These are phyloP conservation scores for Polydrusus cervinus DNA, from an alignment of 2,888 invertebrate genomes.

Conservation along the genomic window DNA sequence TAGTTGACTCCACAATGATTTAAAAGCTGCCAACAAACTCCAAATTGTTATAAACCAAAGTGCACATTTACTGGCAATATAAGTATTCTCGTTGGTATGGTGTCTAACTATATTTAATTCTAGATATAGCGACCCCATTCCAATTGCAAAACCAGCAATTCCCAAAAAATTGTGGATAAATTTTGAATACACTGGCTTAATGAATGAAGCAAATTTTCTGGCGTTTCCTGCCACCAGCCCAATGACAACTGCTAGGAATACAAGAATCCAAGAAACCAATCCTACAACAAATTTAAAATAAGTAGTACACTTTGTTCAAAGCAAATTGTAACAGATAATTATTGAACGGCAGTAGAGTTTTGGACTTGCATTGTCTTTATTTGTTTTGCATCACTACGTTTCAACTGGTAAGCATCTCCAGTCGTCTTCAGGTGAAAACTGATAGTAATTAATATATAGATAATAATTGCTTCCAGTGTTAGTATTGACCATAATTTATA, in stretches of 20 bases:
- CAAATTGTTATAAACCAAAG: constrained; percentile 54
- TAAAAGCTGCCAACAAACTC: constrained; percentile 54
- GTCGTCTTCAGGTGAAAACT: no score
- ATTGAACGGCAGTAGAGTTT: no score
- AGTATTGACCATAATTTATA: no score
- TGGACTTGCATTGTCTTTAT: no score
- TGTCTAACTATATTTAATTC: constrained; percentile 46
- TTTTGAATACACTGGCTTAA: constrained; percentile 58
- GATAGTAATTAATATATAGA: no score
- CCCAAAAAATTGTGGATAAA: constrained; percentile 60
- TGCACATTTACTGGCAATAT: constrained; percentile 37
- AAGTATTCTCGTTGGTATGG: constrained; percentile 42
- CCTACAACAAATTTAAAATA: constrained; percentile 53
- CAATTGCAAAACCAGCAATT: constrained; percentile 56
- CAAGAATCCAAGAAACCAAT: constrained; percentile 59
- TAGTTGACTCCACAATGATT: constrained; percentile 49
- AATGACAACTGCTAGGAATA: constrained; percentile 55
- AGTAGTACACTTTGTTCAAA: background rate
- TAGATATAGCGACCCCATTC: constrained; percentile 56
- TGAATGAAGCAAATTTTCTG: constrained; percentile 46
- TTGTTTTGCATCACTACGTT: no score
- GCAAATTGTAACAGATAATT: no score
- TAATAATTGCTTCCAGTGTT: no score
- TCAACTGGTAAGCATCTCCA: no score
- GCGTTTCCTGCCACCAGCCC: constrained; percentile 58